A percentile compares a stretch with the other conserved stretches of the same genome.
Conservation (phyloP, 2,113 vertebrate species). For the Pollachius pollachius region DNA sequence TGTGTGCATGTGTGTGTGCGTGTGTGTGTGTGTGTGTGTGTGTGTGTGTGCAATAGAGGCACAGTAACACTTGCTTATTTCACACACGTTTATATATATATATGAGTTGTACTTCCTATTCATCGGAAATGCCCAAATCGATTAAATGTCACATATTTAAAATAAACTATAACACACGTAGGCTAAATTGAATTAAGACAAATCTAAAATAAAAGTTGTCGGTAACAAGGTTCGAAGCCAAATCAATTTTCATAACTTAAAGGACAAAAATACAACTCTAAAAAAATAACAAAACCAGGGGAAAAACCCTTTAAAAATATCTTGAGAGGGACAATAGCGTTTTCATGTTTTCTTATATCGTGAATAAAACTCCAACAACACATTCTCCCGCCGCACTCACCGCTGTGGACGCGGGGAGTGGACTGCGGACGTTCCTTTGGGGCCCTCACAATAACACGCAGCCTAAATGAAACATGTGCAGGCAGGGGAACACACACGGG, state of each 20-base stretch:
- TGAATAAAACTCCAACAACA: constrained; percentile 7
- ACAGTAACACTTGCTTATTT: no score
- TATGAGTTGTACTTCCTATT: no score
- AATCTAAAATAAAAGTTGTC: no score
- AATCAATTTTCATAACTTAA: no score
- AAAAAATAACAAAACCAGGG: no score
- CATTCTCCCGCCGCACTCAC: constrained; percentile 1
- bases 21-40: neutral
- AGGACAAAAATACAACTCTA: no score
- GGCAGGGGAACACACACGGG: constrained; percentile 29
- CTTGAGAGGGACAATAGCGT: no score
- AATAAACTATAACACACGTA: neutral
- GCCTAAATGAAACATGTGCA: constrained; percentile 40
- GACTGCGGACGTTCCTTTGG: constrained; percentile 46
- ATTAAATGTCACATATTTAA: neutral
- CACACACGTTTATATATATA: no score
- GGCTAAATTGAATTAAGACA: no score
- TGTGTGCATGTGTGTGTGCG: neutral
- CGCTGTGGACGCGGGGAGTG: constrained; percentile 6
- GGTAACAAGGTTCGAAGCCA: no score
- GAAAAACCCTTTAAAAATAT: no score
- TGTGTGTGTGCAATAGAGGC: no score
- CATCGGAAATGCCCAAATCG: neutral
- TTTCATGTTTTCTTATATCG: neutral
- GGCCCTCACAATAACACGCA: constrained; percentile 36